Percentiles rank a stretch among this genome's conserved stretches.
Conservation (phyloP, 1,140 invertebrate genomes). For the Nephila pilipes region DNA sequence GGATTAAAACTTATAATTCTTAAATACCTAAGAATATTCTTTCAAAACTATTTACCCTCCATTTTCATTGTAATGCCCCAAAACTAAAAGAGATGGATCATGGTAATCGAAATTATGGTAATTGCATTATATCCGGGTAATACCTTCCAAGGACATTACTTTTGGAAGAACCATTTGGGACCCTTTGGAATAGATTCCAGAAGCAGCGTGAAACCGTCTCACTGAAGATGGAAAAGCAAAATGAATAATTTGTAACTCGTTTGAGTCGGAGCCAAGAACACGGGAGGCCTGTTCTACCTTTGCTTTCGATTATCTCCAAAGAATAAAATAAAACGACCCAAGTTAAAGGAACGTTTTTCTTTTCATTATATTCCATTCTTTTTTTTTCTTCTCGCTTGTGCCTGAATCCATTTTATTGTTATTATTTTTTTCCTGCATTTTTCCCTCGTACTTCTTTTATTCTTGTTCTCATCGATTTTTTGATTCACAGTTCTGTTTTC, state of each 20-base stretch:
- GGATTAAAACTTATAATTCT: background rate
- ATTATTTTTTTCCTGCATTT: background rate
- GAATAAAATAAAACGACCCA: background rate
- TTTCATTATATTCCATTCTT: background rate
- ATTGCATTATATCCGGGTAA: constrained; percentile 53
- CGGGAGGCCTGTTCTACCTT: constrained; percentile 6
- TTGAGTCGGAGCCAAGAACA: constrained; percentile 51
- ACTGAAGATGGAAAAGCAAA: background rate
- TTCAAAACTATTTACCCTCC: background rate
- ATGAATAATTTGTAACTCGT: constrained; percentile 46
- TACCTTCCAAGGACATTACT: constrained; percentile 28
- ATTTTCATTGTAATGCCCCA: constrained; percentile 21
- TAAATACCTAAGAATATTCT: background rate
- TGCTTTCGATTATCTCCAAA: constrained; percentile 24
- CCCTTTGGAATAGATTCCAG: background rate
- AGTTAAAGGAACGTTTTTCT: constrained; percentile 8
- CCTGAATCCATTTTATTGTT: constrained; percentile 12
- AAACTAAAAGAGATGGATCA: constrained; percentile 1
- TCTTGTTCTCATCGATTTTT: background rate
- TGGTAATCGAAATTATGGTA: constrained; percentile 57
- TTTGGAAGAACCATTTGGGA: background rate
- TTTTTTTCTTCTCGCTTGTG: background rate
- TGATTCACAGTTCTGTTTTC: background rate
- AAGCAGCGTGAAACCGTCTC: background rate
- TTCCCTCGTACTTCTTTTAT: background rate